Conservation (phyloP, 2,888 invertebrate genomes). For the Uloborus plumipes region DNA sequence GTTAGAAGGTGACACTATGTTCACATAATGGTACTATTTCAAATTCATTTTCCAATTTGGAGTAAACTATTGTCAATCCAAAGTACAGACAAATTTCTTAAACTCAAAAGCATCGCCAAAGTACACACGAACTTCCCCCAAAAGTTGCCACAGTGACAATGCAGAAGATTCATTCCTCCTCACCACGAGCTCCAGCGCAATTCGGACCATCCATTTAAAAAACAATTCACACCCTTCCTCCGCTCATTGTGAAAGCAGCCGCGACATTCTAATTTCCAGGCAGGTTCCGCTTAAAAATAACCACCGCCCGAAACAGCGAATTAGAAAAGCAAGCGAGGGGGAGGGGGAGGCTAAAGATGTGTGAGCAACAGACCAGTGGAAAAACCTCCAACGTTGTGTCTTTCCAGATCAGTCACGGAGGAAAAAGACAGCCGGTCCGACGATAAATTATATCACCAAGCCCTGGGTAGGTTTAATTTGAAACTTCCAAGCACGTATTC, state of each 20-base stretch:
- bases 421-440: slow-evolving; percentile 48
- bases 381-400: slow-evolving; percentile 38
- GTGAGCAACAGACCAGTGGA: slow-evolving; percentile 5
- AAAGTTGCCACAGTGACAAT: no score
- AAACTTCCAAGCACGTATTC: slow-evolving; percentile 49
- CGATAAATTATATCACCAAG: slow-evolving; percentile 63
- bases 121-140: no score
- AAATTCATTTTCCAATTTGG: no score
- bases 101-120: no score
- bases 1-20: no score
- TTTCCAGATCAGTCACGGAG: slow-evolving; percentile 41
- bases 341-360: slow-evolving; percentile 17
- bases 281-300: slow-evolving; percentile 25
- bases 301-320: slow-evolving; percentile 6
- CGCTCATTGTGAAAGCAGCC: slow-evolving; percentile 36
- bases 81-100: no score
- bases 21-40: no score
- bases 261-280: slow-evolving; percentile 52
- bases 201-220: slow-evolving; percentile 16
- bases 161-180: no score
- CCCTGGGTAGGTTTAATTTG: slow-evolving; percentile 47
- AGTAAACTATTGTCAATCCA: no score
- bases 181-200: no score
- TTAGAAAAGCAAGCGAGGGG: slow-evolving; percentile 8
- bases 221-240: slow-evolving; percentile 43